Base-by-base conservation (phyloP, 2,113 vertebrate species). In the Chamaetylas fuelleborni region DNA sequence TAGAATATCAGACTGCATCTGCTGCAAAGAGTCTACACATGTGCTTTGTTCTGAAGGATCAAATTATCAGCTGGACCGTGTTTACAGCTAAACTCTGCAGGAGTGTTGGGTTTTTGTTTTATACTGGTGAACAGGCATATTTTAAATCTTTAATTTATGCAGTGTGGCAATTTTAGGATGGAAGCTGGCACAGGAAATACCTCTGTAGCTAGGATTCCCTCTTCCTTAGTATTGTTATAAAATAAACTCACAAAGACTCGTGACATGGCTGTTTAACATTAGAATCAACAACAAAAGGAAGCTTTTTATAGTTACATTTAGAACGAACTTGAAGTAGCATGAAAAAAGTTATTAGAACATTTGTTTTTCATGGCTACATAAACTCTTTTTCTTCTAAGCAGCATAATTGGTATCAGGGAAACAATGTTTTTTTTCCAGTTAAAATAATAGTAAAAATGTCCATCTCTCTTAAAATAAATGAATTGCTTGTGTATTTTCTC, bases 311-410 rank as follows among this genome's bases (percentile, higher is more conserved):
- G 74, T 57, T 90, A 64, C 34, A 53, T 54, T 84, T 56, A 81
- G 45, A 36, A 88, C 69, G 69, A 93, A 86, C 91, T 90, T 81
- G 29, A 94, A 92, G 56, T 73, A 81, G 60, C 47, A 40, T 90
- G 93, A 4, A 71, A 91, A 71, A 81, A 57, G 36, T 90, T 96
- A 81, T 57, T 94, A 92, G 86, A 93, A 81, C 65, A 48, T 92
- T 96, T 88, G 64, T 60, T 94, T 85, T 90, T 90, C n/a, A 19
- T 88, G 57, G 42, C 56, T 86, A 28, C 31, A 64, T 78, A 78
- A 93, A 73, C 36, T 36, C 36, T 47, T 76, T 78, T 86, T 70
- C 26, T 93, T 83, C 56, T 86, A 88, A 84, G 50, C 57, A 92
- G 54, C 79, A 23, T 80, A 90, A 81, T 64, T 5, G 3, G 8